Conservation (phyloP, 35 echinoderm and acorn worm species). For the Hemicentrotus pulcherrimus region DNA sequence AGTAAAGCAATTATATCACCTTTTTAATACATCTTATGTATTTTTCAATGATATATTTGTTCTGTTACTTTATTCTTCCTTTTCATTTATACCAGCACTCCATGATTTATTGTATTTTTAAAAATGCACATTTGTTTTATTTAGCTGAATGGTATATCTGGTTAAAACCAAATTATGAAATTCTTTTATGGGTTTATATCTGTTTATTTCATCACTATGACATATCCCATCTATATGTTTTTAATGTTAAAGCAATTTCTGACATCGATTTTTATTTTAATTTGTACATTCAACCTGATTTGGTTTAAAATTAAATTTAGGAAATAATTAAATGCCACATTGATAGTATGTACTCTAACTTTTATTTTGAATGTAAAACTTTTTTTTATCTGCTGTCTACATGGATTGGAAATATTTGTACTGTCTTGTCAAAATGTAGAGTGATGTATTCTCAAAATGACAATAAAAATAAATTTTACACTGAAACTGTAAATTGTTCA, state of each 20-base stretch:
- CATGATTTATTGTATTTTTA: no score
- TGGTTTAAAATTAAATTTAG: not conserved
- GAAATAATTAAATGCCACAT: not conserved
- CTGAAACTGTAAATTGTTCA: not conserved
- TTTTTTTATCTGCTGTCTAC: not conserved
- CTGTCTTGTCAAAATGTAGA: not conserved
- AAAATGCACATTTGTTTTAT: no score
- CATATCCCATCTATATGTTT: not conserved
- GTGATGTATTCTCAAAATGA: not conserved
- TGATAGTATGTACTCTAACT: no score
- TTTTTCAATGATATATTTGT: not conserved
- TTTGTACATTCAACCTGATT: not conserved
- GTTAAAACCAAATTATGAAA: no score
- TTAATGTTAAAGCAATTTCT: not conserved
- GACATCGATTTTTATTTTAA: not conserved
- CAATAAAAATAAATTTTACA: conserved; percentile 2
- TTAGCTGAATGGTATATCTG: no score
- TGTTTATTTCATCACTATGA: not conserved
- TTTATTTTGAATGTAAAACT: not conserved
- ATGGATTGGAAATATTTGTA: not conserved
- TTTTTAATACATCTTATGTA: not conserved
- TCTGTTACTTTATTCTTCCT: not conserved
- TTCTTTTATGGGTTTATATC: no score
- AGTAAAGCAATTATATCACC: not conserved
- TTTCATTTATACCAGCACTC: not conserved